Evolutionary conservation across 2,797 vertebrate species (phyloP).

Genomic region (Phalloptychus januarius): DNA sequence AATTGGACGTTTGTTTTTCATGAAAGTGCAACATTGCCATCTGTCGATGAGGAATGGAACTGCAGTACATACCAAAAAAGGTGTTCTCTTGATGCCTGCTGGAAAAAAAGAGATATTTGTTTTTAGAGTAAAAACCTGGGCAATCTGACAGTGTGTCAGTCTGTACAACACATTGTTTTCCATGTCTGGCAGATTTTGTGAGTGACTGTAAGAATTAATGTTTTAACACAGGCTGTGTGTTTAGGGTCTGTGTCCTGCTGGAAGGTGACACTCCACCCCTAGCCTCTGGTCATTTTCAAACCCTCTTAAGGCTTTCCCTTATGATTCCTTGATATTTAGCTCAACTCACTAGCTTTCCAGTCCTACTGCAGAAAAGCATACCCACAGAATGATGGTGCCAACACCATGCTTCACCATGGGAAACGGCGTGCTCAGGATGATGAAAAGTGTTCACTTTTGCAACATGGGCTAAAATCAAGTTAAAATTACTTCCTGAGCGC

Average conservation of each 20-base stretch:
- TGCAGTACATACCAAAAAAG: conserved; percentile 25
- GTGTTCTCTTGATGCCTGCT: background rate
- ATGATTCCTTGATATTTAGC: background rate
- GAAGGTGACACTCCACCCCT: background rate
- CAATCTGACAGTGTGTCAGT: background rate
- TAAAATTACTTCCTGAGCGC: background rate
- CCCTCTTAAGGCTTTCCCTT: background rate
- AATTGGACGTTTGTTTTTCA: conserved; percentile 26
- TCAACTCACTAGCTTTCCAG: background rate
- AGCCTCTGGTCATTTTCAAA: background rate
- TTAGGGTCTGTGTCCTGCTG: background rate
- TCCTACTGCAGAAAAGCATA: background rate
- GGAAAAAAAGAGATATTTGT: background rate
- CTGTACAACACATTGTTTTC: background rate
- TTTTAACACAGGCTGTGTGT: background rate
- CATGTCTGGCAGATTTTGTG: background rate
- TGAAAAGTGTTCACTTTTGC: background rate
- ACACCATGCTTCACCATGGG: background rate
- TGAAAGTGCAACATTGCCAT: conserved; percentile 92
- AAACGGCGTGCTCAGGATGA: background rate
- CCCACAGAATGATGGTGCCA: background rate
- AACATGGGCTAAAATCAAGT: background rate
- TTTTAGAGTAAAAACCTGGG: background rate
- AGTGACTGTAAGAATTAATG: background rate
- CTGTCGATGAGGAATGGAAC: conserved; percentile 77